phyloP scores from a whole-genome alignment of 1,140 invertebrate genomes.

The Eubasilissa regina region DNA sequence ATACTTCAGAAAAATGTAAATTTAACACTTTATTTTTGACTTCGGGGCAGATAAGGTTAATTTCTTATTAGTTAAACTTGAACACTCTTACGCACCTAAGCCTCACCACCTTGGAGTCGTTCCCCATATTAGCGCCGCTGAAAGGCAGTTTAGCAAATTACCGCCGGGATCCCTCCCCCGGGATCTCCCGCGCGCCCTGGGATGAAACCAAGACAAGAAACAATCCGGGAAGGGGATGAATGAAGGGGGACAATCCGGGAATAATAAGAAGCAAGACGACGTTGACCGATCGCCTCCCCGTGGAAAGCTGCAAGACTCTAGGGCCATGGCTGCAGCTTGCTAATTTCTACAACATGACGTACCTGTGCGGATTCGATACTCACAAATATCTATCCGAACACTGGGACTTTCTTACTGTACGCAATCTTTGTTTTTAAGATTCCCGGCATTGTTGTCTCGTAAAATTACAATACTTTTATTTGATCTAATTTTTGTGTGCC shows the following conservation, averaged over 20 bases:
- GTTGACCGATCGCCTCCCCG: conserved; percentile 36
- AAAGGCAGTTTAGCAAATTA: conserved; percentile 59
- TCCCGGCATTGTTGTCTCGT: too few species aligned
- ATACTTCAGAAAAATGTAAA: too few species aligned
- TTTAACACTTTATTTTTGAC: too few species aligned
- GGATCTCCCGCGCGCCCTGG: conserved; percentile 1
- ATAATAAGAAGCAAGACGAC: conserved; percentile 31
- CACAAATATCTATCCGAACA: too few species aligned
- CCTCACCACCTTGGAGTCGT: not conserved
- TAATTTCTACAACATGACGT: not conserved
- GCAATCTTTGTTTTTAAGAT: too few species aligned
- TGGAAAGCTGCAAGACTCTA: not conserved
- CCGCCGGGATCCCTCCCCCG: conserved; percentile 9
- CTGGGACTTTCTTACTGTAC: too few species aligned
- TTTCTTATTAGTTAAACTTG: conserved; percentile 8
- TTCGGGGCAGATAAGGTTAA: not conserved
- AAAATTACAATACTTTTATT: too few species aligned
- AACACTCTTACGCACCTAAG: not conserved
- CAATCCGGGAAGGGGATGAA: conserved; percentile 26
- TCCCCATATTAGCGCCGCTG: conserved; percentile 41
- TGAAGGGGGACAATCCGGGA: conserved; percentile 44
- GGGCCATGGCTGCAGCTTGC: not conserved
- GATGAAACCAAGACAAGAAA: not conserved
- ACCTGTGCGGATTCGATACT: too few species aligned
- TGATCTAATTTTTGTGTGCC: too few species aligned